Evolutionary conservation across 1,140 invertebrate species (phyloP).

Genomic region (Eurosta solidaginis): DNA sequence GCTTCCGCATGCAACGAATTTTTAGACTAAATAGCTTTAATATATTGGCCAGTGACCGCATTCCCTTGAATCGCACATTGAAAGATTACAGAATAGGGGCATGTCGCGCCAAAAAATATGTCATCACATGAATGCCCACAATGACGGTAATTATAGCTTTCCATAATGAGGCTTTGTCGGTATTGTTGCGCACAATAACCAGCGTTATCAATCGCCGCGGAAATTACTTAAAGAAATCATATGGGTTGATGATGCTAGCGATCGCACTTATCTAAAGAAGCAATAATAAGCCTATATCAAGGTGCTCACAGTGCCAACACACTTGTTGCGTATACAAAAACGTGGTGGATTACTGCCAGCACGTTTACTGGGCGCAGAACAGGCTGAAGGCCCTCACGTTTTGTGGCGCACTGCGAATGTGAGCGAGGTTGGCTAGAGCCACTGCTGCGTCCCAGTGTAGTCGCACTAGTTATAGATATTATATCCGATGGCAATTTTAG

Average conservation of each 20-base stretch:
- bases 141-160: slow-evolving; percentile 88
- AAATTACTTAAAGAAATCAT: slow-evolving; percentile 84
- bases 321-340: slow-evolving; percentile 71
- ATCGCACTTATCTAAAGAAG: slow-evolving; percentile 77
- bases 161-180: slow-evolving; percentile 94
- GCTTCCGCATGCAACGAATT: slow-evolving; percentile 76
- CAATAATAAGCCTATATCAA: slow-evolving; percentile 79
- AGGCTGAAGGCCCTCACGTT: slow-evolving; percentile 78
- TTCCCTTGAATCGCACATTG: slow-evolving; percentile 85
- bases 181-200: slow-evolving; percentile 82
- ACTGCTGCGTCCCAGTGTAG: slow-evolving; percentile 75
- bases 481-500: slow-evolving; percentile 92
- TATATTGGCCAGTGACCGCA: slow-evolving; percentile 87
- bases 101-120: slow-evolving; percentile 59
- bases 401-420: slow-evolving; percentile 91
- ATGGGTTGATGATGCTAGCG: slow-evolving; percentile 91
- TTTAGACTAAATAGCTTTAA: slow-evolving; percentile 90
- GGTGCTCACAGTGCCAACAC: slow-evolving; percentile 69
- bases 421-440: slow-evolving; percentile 90
- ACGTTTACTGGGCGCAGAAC: slow-evolving; percentile 78
- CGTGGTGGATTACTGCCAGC: slow-evolving; percentile 86
- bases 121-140: slow-evolving; percentile 68
- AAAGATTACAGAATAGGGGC: slow-evolving; percentile 83
- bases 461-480: slow-evolving; percentile 96
- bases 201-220: slow-evolving; percentile 77